Conservation (phyloP, 2,888 invertebrate species). For the Lordiphosa andalusiaca region DNA sequence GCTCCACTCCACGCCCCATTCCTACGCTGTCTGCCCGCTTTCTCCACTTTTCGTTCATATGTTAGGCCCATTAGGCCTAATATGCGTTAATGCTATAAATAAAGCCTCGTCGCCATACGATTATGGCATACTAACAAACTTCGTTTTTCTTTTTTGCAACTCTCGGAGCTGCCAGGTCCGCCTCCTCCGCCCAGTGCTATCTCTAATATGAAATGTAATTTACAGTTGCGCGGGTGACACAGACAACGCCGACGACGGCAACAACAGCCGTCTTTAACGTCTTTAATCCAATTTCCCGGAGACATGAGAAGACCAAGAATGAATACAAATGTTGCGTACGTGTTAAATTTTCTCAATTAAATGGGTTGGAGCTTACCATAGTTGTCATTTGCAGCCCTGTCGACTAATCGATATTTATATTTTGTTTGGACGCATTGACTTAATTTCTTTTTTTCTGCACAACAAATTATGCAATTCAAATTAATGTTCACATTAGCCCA, state of each 20-base stretch:
- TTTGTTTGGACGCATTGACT: constrained; percentile 66
- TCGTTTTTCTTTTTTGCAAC: constrained; percentile 32
- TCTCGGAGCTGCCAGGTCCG: constrained; percentile 6
- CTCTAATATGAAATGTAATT: constrained; percentile 60
- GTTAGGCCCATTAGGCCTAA: constrained; percentile 69
- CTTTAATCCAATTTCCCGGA: constrained; percentile 69
- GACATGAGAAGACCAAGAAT: constrained; percentile 61
- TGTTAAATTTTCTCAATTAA: constrained; percentile 79
- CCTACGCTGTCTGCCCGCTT: not conserved
- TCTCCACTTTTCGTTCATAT: constrained; percentile 33
- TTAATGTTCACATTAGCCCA: constrained; percentile 63
- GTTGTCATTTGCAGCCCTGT: constrained; percentile 43
- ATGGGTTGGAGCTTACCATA: constrained; percentile 62
- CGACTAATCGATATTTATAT: constrained; percentile 68
- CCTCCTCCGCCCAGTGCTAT: constrained; percentile 1
- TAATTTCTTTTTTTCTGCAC: constrained; percentile 54
- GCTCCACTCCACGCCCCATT: not conserved
- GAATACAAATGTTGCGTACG: constrained; percentile 78
- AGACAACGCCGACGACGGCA: constrained; percentile 12
- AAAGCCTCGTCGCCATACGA: constrained; percentile 63
- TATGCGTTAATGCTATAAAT: constrained; percentile 71
- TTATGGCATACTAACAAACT: constrained; percentile 71
- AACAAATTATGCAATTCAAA: constrained; percentile 74
- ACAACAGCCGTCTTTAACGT: constrained; percentile 56
- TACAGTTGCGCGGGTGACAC: constrained; percentile 53